Evolutionary conservation across 1,140 invertebrate species (phyloP).

Genomic region (Drosophila sulfurigaster): DNA sequence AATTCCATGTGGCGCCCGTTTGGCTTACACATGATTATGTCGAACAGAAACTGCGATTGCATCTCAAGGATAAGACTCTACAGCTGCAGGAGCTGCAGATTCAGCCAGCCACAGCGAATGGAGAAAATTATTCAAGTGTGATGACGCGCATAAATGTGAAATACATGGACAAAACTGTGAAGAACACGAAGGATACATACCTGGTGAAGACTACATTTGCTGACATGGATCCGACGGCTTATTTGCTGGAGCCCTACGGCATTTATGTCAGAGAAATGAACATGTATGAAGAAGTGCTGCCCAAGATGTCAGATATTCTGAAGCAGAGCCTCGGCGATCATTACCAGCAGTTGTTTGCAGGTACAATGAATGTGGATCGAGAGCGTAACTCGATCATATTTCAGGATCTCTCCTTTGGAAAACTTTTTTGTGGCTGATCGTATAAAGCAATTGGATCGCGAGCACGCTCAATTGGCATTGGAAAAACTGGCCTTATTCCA

Average conservation of each 20-base stretch:
- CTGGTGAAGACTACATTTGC: slow-evolving; percentile 65
- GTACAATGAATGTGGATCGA: slow-evolving; percentile 66
- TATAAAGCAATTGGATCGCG: slow-evolving; percentile 85
- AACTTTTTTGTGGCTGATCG: slow-evolving; percentile 86
- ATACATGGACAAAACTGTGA: slow-evolving; percentile 21
- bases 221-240: slow-evolving; percentile 39
- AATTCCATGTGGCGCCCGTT: slow-evolving; percentile 28
- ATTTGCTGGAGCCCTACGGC: slow-evolving; percentile 55
- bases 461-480: slow-evolving; percentile 85
- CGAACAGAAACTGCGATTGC: slow-evolving; percentile 49
- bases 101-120: slow-evolving; percentile 58
- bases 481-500: slow-evolving; percentile 87
- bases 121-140: slow-evolving; percentile 75
- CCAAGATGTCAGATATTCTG: slow-evolving; percentile 57
- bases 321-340: slow-evolving; percentile 46
- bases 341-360: slow-evolving; percentile 67
- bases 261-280: slow-evolving; percentile 67
- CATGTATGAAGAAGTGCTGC: slow-evolving; percentile 69
- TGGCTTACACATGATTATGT: slow-evolving; percentile 72
- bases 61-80: slow-evolving; percentile 57
- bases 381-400: slow-evolving; percentile 59
- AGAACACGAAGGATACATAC: slow-evolving; percentile 29
- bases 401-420: slow-evolving; percentile 82
- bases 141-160: slow-evolving; percentile 66
- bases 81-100: slow-evolving; percentile 43